Base-by-base conservation (phyloP, 2,113 vertebrate species). In the Urocolius indicus region DNA sequence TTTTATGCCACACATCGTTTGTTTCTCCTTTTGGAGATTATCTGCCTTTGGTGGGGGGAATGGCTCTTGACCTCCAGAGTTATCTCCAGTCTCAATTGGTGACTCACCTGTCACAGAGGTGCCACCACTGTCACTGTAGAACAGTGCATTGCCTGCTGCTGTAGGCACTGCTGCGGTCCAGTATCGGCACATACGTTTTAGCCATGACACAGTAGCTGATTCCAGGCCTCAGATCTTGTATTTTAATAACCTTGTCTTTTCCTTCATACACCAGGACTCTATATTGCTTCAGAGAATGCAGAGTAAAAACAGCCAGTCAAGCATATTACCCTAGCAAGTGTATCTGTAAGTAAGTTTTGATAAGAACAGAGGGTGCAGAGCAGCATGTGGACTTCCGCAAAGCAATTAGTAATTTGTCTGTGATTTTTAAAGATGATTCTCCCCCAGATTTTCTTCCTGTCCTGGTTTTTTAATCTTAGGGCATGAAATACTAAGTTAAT, bases 191-290 rank as follows among this genome's bases (percentile, higher is more conserved):
- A 0, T 97, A 97, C 0, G 52, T 87, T 78, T 96, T 97, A 22
- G 97, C 97, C 61, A 75, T 15, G 1, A 97, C 0, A 29, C 98
- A 98, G 90, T 96, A 97, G 55, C 84, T 87, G 58, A 95, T 59
- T 55, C 48, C 89, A 5, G 78, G 83, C 38, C 58, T 81, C 81
- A 97, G 32, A 43, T 83, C 79, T 95, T 95, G 48, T 62, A 98
- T 91, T 94, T 95, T 68, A 72, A 97, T 63, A 34, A 92, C 13
- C 46, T 94, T 97, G 12, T 76, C 66, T 55, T 85, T 54, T 48
- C 98, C 98, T 97, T 98, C 97, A 2, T 98, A 97, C 4, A 95
- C 89, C 80, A 93, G 88, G 58, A 38, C 54, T 59, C 90, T 97
- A 77, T 88, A 76, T 75, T 97, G 96, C 98, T 98, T 62, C 29